Evolutionary conservation across 2,113 vertebrate species (phyloP), one percentile per base, ranked within the genome.

Genomic region (Tympanuchus pallidicinctus): DNA sequence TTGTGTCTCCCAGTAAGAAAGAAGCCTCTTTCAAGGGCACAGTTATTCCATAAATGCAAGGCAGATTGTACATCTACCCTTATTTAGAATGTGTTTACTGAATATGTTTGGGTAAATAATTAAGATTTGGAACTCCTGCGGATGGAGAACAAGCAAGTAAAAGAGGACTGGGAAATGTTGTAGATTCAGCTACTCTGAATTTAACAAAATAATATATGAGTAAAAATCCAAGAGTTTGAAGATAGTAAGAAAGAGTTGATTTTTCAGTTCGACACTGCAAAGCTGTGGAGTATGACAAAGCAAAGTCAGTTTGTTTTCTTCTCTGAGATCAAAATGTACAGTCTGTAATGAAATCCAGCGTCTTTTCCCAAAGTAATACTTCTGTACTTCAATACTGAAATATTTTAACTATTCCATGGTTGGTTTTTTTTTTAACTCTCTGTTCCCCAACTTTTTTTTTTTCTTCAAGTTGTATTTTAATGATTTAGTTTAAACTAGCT

Each of bases 41-140:
- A 96, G 93, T 97, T 96, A 95, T 90, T 97, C 94, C 92, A 94
- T 97, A 96, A 97, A 97, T 93, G 95, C 93, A 90, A 95, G 85
- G 97, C 94, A 95, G 86, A 94, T 86, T 94, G 89, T 95, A 88
- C 94, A 96, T 96, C 90, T 96, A 93, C 89, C 93, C 92, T 94
- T 96, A 96, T 97, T 98, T 97, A 97, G 96, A 97, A 95, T 93
- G 90, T 96, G 88, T 95, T 97, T 96, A 94, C 96, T 96, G 89
- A 96, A 94, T 97, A 89, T 94, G 95, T 96, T 97, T 97, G 94
- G 87, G 95, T 93, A 96, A 97, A 93, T 95, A 96, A 97, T 97
- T 96, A 97, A 94, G 90, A 95, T 96, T 96, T 96, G 94, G 90
- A 94, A 96, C 97, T 97, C 95, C 86, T 88, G 73, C 93, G 91